Percentiles rank a stretch among this genome's conserved stretches.
Conservation (phyloP, 2,888 invertebrate genomes). For the Acronicta psi region DNA sequence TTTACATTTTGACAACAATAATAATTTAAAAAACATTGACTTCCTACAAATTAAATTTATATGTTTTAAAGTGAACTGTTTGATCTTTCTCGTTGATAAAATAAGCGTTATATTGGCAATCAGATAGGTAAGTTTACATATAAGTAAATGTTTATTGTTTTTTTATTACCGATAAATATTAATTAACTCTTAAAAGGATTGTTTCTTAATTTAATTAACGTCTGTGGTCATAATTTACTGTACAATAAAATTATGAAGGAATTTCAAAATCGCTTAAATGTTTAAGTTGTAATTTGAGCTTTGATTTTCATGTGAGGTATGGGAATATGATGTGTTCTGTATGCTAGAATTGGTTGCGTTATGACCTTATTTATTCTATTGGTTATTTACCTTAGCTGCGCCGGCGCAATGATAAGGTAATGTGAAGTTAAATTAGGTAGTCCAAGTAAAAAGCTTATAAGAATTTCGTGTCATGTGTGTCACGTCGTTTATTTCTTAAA, state of each 20-base stretch:
- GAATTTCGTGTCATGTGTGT: background rate
- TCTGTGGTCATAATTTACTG: constrained; percentile 17
- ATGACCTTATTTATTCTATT: constrained; percentile 56
- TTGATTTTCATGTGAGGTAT: constrained; percentile 12
- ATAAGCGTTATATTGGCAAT: constrained; percentile 32
- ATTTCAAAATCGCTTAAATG: constrained; percentile 10
- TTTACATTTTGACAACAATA: constrained; percentile 32
- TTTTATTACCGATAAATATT: constrained; percentile 41
- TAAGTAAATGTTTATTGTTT: constrained; percentile 37
- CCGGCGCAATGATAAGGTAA: constrained; percentile 57
- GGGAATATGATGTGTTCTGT: constrained; percentile 25
- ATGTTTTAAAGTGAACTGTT: constrained; percentile 39
- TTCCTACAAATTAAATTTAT: constrained; percentile 1
- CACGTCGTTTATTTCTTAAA: too few relatives aligned
- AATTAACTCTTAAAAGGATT: constrained; percentile 27
- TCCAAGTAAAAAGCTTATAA: constrained; percentile 40
- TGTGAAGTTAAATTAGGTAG: constrained; percentile 43
- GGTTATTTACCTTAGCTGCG: constrained; percentile 64
- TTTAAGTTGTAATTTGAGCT: constrained; percentile 6
- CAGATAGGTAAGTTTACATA: constrained; percentile 50
- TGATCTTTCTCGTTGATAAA: constrained; percentile 10
- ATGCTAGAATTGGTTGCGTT: constrained; percentile 46
- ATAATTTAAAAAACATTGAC: constrained; percentile 12
- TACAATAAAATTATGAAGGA: constrained; percentile 39
- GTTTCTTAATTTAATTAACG: constrained; percentile 33